Base-by-base conservation (phyloP, 2,113 vertebrate species). In the Corynorhinus townsendii region DNA sequence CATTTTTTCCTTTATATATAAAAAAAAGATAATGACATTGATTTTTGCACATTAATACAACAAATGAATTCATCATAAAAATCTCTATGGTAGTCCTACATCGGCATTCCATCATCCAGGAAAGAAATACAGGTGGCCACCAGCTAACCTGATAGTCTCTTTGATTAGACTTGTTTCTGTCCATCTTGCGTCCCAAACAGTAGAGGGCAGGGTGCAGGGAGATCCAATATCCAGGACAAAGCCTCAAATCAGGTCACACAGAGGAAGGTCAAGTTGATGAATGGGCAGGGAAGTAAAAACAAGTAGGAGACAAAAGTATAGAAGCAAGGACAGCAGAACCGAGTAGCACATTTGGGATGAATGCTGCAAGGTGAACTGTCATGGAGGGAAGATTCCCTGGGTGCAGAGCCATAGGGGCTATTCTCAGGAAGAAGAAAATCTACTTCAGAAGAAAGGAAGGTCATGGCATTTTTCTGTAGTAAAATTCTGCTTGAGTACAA, bases 401-500 rank as follows among this genome's bases (percentile, higher is more conserved):
- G 43, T 1, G 0, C 30, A 2, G 16, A 28, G 68, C 30, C 59
- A 28, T 2, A 9, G 0, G 11, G 49, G 30, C 19, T 12, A n/a
- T 40, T 87, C 45, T n/a, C 8, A 16, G 45, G 40, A 90, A 88
- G 12, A 66, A 26, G 14, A 56, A 81, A 81, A 47, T 28, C 17
- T 66, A 11, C 24, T 7, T 14, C 7, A 56, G 9, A 47, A 4
- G 11, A 59, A 59, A 62, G 59, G 15, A 47, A 47, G 82, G 54
- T 84, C 35, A 26, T 0, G 0, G 7, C n/a, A 45, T 15, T 52
- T 66, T 28, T 90, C 64, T 49, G 2, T 19, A 43, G 72, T 12
- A 28, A 28, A 83, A 84, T 79, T 88, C 79, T 85, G 81, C 59
- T 76, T 86, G 11, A 45, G 8, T 59, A 52, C 19, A 91, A 85